Evolutionary conservation across 2,797 vertebrate species (phyloP).

Genomic region (Naso thynnoides): DNA sequence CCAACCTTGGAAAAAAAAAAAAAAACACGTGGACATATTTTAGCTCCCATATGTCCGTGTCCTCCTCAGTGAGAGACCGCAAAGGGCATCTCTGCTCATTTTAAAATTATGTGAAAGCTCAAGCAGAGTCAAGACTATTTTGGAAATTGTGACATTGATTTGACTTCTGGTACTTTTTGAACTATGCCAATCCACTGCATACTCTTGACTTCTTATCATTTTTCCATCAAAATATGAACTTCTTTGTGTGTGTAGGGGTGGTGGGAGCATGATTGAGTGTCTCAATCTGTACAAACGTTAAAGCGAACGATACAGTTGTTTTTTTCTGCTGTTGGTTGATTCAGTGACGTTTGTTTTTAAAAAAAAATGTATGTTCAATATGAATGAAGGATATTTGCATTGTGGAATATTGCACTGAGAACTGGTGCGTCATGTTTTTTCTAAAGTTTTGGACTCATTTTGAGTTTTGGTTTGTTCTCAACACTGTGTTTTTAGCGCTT

Average conservation of each 20-base stretch:
- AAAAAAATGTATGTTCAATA: slow-evolving; percentile 75
- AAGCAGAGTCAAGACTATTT: slow-evolving; percentile 65
- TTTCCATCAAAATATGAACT: slow-evolving; percentile 54
- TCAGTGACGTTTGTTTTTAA: slow-evolving; percentile 73
- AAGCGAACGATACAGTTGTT: slow-evolving; percentile 68
- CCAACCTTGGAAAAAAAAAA: slow-evolving; percentile 68
- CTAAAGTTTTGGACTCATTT: slow-evolving; percentile 91
- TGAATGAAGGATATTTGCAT: slow-evolving; percentile 88
- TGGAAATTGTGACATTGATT: slow-evolving; percentile 58
- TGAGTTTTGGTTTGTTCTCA: slow-evolving; percentile 89
- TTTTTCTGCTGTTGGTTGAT: slow-evolving; percentile 78
- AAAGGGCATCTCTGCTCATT: slow-evolving; percentile 60
- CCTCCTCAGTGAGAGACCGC: slow-evolving; percentile 41
- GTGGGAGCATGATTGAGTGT: slow-evolving; percentile 71
- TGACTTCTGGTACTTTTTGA: slow-evolving; percentile 63
- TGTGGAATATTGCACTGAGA: slow-evolving; percentile 89
- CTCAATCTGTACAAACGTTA: slow-evolving; percentile 78
- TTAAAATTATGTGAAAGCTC: slow-evolving; percentile 60
- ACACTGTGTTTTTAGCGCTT: slow-evolving; percentile 96
- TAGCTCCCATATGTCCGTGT: slow-evolving; percentile 44
- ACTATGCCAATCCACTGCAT: slow-evolving; percentile 69
- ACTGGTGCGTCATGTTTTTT: slow-evolving; percentile 90
- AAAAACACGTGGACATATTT: slow-evolving; percentile 59
- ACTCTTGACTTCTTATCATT: slow-evolving; percentile 51
- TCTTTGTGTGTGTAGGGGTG: slow-evolving; percentile 61